Evolutionary conservation across 2,888 invertebrate species (phyloP).

Genomic region (Neuroscelio doddi): DNA sequence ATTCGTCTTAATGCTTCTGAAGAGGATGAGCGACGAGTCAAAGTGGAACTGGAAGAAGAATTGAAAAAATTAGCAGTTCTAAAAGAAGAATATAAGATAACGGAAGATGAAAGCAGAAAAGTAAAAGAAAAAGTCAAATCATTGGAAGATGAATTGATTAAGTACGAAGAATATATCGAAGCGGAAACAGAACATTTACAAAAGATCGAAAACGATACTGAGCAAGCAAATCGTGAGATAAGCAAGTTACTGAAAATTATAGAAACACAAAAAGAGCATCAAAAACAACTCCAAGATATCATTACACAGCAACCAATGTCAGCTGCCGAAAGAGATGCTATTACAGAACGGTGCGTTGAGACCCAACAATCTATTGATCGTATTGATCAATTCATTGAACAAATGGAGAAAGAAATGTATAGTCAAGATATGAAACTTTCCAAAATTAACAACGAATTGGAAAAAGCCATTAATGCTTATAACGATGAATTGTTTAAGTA

Average conservation of each 20-base stretch:
- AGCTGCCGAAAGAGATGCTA: slow-evolving; percentile 53
- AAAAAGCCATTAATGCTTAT: slow-evolving; percentile 58
- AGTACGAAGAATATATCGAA: slow-evolving; percentile 36
- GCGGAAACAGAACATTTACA: slow-evolving; percentile 48
- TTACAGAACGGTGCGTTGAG: slow-evolving; percentile 55
- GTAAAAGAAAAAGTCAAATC: neutral
- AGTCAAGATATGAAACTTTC: slow-evolving; percentile 60
- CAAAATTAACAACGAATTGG: slow-evolving; percentile 54
- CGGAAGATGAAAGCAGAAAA: slow-evolving; percentile 37
- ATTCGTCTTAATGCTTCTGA: slow-evolving; percentile 52
- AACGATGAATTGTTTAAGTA: slow-evolving; percentile 58
- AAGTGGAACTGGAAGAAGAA: neutral
- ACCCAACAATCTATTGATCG: slow-evolving; percentile 54
- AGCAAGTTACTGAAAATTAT: slow-evolving; percentile 46
- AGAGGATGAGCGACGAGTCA: neutral
- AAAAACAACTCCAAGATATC: slow-evolving; percentile 48
- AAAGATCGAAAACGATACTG: slow-evolving; percentile 43
- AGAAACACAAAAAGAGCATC: slow-evolving; percentile 32
- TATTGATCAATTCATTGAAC: slow-evolving; percentile 58
- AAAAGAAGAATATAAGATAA: neutral
- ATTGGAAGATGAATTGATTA: slow-evolving; percentile 11
- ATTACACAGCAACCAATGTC: slow-evolving; percentile 62
- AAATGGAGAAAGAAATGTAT: slow-evolving; percentile 62
- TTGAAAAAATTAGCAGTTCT: too few species aligned
- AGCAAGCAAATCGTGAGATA: slow-evolving; percentile 48